Percentiles rank a stretch among this genome's conserved stretches.
Evolutionary conservation across 1,140 invertebrate genomes (phyloP).

Genomic region (Drosophila eugracilis): DNA sequence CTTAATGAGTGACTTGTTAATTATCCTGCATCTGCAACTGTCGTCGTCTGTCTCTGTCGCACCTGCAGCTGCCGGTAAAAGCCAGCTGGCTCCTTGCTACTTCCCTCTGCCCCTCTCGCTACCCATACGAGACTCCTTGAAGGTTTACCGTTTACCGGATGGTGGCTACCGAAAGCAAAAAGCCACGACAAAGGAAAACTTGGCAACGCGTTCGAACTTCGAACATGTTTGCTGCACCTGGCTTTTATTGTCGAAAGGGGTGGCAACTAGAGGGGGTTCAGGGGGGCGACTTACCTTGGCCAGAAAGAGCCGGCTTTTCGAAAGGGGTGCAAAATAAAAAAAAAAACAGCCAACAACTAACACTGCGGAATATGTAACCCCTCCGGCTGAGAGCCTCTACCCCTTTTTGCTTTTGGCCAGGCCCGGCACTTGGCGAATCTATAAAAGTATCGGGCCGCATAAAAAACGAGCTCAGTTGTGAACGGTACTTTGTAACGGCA

Average conservation of each 20-base stretch:
- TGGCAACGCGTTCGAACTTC: constrained; percentile 72
- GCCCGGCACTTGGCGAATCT: constrained; percentile 77
- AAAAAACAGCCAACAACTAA: constrained; percentile 23
- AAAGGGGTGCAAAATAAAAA: constrained; percentile 55
- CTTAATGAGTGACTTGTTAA: constrained; percentile 44
- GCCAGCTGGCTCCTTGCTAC: constrained; percentile 15
- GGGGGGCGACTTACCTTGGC: constrained; percentile 42
- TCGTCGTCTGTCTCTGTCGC: constrained; percentile 1
- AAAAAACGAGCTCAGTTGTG: constrained; percentile 84
- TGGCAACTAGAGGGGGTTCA: background rate
- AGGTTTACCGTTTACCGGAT: constrained; percentile 50
- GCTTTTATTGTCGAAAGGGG: constrained; percentile 22
- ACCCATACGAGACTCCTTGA: constrained; percentile 17
- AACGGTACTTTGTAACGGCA: constrained; percentile 80
- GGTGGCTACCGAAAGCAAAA: constrained; percentile 34
- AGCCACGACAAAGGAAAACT: constrained; percentile 63
- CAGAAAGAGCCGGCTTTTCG: constrained; percentile 72
- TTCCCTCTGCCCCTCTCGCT: constrained; percentile 3
- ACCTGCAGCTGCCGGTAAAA: constrained; percentile 32
- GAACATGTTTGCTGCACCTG: constrained; percentile 66
- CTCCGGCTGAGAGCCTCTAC: background rate
- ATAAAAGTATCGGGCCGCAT: constrained; percentile 84
- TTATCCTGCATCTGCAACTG: constrained; percentile 21
- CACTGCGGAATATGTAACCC: constrained; percentile 5
- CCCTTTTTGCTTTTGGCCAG: constrained; percentile 12